Conservation (phyloP, 2,113 vertebrate genomes). For the Acanthisitta chloris region DNA sequence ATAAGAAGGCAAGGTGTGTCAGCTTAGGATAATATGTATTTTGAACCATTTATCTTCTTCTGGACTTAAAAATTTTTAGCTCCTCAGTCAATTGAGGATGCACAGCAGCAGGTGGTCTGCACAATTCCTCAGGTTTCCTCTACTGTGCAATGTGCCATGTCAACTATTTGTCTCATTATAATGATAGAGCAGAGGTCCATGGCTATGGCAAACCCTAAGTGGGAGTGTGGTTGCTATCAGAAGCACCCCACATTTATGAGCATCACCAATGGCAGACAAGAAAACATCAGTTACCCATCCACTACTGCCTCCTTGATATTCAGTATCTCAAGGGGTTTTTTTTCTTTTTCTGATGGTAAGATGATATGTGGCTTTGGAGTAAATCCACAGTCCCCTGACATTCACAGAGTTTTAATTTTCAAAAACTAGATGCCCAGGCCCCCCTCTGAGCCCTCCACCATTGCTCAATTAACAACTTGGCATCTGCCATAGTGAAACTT, state of each 20-base stretch:
- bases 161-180: neutral
- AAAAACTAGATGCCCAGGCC: neutral
- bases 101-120: neutral
- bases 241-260: neutral
- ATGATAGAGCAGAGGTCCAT: neutral
- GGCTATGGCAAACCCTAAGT: neutral
- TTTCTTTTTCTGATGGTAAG: neutral
- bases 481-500: neutral
- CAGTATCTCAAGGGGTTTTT: neutral
- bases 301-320: neutral
- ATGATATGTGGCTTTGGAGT: neutral
- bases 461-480: neutral
- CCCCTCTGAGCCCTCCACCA: neutral
- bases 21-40: neutral
- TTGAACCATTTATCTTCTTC: neutral
- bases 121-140: neutral
- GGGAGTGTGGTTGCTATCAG: neutral
- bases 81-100: neutral
- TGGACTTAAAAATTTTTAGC: neutral
- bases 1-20: neutral
- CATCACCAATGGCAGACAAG: neutral
- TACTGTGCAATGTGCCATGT: neutral
- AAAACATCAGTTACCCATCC: neutral
- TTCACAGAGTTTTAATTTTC: neutral
- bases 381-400: neutral